Evolutionary conservation across 2,888 invertebrate species (phyloP).

Genomic region (Lordiphosa fenestrarum): DNA sequence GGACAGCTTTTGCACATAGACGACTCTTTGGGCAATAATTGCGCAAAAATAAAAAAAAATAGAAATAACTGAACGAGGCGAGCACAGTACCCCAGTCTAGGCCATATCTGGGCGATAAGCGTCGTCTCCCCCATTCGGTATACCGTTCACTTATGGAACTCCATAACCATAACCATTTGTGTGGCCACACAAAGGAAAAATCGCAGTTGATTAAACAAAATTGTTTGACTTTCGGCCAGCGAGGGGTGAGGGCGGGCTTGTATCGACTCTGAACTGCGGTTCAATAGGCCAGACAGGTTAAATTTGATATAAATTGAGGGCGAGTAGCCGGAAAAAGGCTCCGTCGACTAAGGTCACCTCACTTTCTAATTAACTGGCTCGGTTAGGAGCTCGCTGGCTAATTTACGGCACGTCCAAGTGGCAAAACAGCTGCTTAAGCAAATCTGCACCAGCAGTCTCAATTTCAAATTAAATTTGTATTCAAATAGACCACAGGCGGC

Average conservation of each 20-base stretch:
- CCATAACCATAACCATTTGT: constrained; percentile 14
- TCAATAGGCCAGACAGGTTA: constrained; percentile 61
- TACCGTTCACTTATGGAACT: constrained; percentile 41
- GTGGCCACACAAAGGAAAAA: constrained; percentile 25
- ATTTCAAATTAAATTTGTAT: constrained; percentile 73
- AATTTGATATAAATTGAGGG: constrained; percentile 72
- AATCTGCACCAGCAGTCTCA: constrained; percentile 43
- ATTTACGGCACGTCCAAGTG: constrained; percentile 67
- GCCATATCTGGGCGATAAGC: constrained; percentile 7
- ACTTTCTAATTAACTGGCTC: constrained; percentile 61
- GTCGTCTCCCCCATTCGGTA: constrained; percentile 3
- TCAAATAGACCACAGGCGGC: constrained; percentile 57
- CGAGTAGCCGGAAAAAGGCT: constrained; percentile 24
- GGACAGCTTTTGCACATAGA: constrained; percentile 34
- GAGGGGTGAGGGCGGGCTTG: constrained; percentile 9
- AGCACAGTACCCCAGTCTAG: constrained; percentile 16
- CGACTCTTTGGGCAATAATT: constrained; percentile 53
- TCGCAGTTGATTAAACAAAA: constrained; percentile 66
- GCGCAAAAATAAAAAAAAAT: constrained; percentile 48
- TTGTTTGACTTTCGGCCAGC: constrained; percentile 61
- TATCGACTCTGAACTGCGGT: constrained; percentile 41
- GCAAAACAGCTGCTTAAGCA: constrained; percentile 60
- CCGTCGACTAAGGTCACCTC: constrained; percentile 37
- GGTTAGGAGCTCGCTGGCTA: constrained; percentile 42
- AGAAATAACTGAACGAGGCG: constrained; percentile 45